phyloP scores from a whole-genome alignment of 2,888 invertebrate species.

The Acanthosepion esculentum region DNA sequence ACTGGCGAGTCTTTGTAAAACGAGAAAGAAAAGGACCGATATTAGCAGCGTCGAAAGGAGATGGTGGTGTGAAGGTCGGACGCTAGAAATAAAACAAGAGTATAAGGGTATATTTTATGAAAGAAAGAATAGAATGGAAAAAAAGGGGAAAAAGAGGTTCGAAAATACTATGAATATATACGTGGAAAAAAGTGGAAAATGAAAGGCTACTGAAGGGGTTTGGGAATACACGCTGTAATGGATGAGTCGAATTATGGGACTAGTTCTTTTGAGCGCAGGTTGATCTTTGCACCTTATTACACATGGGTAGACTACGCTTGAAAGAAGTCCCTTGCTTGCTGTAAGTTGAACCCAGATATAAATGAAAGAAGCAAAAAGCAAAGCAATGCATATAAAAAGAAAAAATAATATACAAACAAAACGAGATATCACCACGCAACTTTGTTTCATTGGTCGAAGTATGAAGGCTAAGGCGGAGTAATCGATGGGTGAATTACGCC shows the following conservation, averaged over 20 bases:
- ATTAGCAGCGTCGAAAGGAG: no score
- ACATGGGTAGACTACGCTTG: not conserved
- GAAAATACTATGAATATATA: not conserved
- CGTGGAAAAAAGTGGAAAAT: not conserved
- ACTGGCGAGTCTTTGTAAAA: not conserved
- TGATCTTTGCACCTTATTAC: slow-evolving; percentile 33
- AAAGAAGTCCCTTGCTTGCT: not conserved
- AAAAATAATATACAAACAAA: not conserved
- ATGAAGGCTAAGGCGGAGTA: slow-evolving; percentile 33
- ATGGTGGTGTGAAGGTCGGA: not conserved
- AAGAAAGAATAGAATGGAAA: not conserved
- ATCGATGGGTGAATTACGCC: not conserved
- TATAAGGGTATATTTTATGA: not conserved
- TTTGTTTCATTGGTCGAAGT: not conserved
- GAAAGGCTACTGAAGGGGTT: not conserved
- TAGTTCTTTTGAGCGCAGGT: not conserved
- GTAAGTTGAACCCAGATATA: not conserved
- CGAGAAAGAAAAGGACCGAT: not conserved
- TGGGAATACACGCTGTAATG: not conserved
- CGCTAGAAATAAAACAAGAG: not conserved
- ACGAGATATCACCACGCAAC: not conserved
- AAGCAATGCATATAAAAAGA: not conserved
- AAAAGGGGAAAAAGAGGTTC: not conserved
- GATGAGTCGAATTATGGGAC: not conserved
- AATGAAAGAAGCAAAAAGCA: not conserved